Base-by-base conservation (phyloP, 2,888 invertebrate genomes). In the Anticlea derivata region DNA sequence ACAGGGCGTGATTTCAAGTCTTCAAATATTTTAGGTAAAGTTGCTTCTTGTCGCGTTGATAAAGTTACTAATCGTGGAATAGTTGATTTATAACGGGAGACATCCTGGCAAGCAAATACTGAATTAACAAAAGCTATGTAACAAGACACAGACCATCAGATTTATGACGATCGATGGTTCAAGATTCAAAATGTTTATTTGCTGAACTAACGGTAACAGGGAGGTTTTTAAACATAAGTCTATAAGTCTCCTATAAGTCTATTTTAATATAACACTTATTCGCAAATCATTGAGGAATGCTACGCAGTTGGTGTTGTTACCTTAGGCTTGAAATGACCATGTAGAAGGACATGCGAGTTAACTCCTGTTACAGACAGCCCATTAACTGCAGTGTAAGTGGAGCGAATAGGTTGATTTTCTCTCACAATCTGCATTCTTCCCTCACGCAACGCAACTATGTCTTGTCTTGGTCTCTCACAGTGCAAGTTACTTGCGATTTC, bases 401-500 rank as follows among this genome's bases (percentile, higher is more conserved):
- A 92, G 5, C 84, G 74, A 86, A 93, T 93, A 0, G 67, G 83
- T 48, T 68, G 91, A 78, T 78, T 83, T 53, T 90, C 93, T 0
- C 91, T 88, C 1, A 95, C 90, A 7, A 95, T 91, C 66, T 88
- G 67, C 33, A 92, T 76, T 48, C 86, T 78, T 0, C 92, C 92
- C 0, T 92, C 88, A 1, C 78, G 75, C 7, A 93, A 63, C 6
- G 89, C 89, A 20, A 77, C 76, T 0, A 92, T 67, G 17, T 87
- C 89, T 33, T 79, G 73, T 2, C 91, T 81, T 0, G 95, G 93
- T 0, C 68, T 80, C 0, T 89, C 83, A 69, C 86, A 95, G 74
- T 96, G 93, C 22, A 96, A 83, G 74, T 95, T 96, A 0, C 93
- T 93, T 0, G 96, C 94, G 46, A 96, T 90, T 3, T 83, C 60